phyloP scores from a whole-genome alignment of 2,113 vertebrate genomes.

The Thamnaconus septentrionalis region DNA sequence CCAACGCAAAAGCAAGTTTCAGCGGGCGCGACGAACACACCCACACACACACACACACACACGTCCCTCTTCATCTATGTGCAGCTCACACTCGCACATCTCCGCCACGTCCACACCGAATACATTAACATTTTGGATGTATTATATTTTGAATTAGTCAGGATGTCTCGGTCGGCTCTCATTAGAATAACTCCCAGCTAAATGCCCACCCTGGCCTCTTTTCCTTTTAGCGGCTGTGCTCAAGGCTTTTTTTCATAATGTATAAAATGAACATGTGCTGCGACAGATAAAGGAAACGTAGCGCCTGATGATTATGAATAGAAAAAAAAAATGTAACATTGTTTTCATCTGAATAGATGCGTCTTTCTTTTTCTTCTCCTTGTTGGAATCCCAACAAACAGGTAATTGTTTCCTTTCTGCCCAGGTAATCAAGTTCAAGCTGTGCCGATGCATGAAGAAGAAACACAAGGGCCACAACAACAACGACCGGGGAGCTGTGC shows the following conservation, averaged over 20 bases:
- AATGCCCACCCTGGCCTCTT: too few relatives aligned
- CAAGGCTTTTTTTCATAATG: too few relatives aligned
- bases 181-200: conserved; percentile 38
- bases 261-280: too few relatives aligned
- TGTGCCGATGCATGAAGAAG: conserved; percentile 89
- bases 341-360: conserved; percentile 25
- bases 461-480: conserved; percentile 92
- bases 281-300: not conserved
- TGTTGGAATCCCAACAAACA: not conserved
- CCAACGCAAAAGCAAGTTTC: not conserved
- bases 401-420: conserved; percentile 21
- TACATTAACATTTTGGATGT: conserved; percentile 64
- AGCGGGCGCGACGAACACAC: not conserved
- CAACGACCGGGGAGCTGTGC: conserved; percentile 90
- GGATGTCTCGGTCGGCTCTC: conserved; percentile 44
- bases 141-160: conserved; percentile 55
- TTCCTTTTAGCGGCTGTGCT: too few relatives aligned
- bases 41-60: too few relatives aligned
- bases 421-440: conserved; percentile 93
- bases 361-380: not conserved
- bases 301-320: not conserved
- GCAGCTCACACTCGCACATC: not conserved
- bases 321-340: not conserved
- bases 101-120: conserved; percentile 26
- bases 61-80: not conserved